Conservation (phyloP, 2,113 vertebrate species). For the Calyptommatus sinebrachiatus region DNA sequence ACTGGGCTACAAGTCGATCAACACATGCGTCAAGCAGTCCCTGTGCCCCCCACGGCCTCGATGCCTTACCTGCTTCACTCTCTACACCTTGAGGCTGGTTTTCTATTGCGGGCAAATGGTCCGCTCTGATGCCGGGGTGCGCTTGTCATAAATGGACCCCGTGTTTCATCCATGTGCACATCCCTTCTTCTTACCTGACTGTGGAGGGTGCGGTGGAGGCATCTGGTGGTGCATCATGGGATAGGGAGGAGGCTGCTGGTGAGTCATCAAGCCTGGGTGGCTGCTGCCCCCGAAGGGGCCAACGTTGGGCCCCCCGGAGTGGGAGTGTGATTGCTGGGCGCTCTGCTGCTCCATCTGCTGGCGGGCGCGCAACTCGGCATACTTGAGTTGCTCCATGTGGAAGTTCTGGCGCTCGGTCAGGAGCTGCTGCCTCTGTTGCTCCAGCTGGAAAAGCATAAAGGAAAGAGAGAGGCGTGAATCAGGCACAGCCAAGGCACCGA, state of each 20-base stretch:
- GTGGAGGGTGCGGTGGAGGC: slow-evolving; percentile 86
- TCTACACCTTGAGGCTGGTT: too few relatives aligned
- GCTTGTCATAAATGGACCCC: too few relatives aligned
- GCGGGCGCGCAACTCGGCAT: slow-evolving; percentile 89
- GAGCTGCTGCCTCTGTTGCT: slow-evolving; percentile 96
- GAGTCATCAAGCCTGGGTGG: slow-evolving; percentile 79
- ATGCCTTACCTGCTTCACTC: too few relatives aligned
- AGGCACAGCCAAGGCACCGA: not conserved
- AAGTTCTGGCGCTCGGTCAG: slow-evolving; percentile 95
- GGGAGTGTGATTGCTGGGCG: slow-evolving; percentile 70
- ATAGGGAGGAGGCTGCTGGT: slow-evolving; percentile 84
- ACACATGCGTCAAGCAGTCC: too few relatives aligned
- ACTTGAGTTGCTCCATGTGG: slow-evolving; percentile 99
- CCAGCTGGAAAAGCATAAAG: slow-evolving; percentile 73
- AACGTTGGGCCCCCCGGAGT: slow-evolving; percentile 67
- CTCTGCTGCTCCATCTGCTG: slow-evolving; percentile 92
- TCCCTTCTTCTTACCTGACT: slow-evolving; percentile 76
- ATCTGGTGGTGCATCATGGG: slow-evolving; percentile 90
- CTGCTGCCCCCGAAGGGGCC: slow-evolving; percentile 64
- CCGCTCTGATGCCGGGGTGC: too few relatives aligned
- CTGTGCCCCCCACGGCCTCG: too few relatives aligned
- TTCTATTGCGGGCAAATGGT: too few relatives aligned
- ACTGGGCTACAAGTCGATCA: too few relatives aligned
- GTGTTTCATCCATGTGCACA: too few relatives aligned
- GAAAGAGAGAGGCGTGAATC: too few relatives aligned